Evolutionary conservation across 2,113 vertebrate genomes (phyloP).

Genomic region (Rhinolophus ferrumequinum): DNA sequence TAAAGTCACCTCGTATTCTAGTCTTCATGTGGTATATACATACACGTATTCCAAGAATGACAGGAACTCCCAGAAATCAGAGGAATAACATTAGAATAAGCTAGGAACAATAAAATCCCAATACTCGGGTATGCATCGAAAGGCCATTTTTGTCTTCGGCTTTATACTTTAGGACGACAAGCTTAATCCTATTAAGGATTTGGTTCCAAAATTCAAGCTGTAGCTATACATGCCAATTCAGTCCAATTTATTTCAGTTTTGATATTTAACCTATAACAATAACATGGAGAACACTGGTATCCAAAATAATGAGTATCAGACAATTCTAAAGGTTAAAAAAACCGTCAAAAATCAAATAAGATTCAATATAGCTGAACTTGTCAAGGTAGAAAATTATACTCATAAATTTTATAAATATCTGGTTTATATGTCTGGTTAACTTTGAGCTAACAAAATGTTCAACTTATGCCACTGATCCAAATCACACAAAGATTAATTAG

Average conservation of each 20-base stretch:
- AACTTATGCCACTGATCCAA: background rate
- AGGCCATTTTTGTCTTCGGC: background rate
- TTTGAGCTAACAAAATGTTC: background rate
- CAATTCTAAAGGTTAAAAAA: constrained; percentile 19
- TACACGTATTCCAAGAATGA: background rate
- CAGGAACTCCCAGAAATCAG: background rate
- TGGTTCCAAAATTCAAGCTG: constrained; percentile 25
- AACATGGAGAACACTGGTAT: background rate
- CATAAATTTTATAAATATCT: constrained; percentile 21
- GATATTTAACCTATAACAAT: constrained; percentile 11
- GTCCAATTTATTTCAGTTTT: constrained; percentile 1
- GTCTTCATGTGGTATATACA: constrained; percentile 36
- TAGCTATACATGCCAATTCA: background rate
- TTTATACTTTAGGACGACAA: constrained; percentile 20
- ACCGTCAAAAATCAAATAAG: constrained; percentile 36
- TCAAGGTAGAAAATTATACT: constrained; percentile 17
- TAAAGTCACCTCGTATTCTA: constrained; percentile 21
- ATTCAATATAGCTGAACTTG: constrained; percentile 10
- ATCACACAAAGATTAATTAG: background rate
- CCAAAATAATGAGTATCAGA: background rate
- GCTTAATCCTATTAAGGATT: background rate
- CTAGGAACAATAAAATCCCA: background rate
- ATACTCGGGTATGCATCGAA: background rate
- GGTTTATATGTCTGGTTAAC: constrained; percentile 52
- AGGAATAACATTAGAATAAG: constrained; percentile 6